Evolutionary conservation across 30 jellyfish, hydroid and myxozoan species (phyloP), one percentile per base, ranked within the genome.

Genomic region (Chrysaora quinquecirrha): DNA sequence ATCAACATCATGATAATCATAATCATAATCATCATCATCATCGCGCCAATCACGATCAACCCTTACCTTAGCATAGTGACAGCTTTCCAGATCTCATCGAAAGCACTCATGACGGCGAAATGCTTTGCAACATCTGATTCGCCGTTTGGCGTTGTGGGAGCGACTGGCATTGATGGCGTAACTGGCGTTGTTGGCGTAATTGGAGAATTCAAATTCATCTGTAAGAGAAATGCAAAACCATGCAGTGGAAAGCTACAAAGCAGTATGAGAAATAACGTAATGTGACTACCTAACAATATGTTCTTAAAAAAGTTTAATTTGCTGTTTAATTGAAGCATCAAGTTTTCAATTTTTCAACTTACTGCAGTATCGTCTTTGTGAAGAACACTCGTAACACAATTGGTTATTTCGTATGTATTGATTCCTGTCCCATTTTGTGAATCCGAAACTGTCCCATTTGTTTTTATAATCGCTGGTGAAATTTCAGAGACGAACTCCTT

Each of bases 31-130:
- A n/a, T n/a, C 16, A 16, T 16, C 58, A 43, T 43, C 9, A 16
- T 43, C 12, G 16, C 9, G 58, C 9, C 16, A 43, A 43, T 6
- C 9, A 6, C 58, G 58, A 6, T 6, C 58, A 6, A 43, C 12
- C 9, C 54, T 22, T 73, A 90, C 98, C 98, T 91, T 27, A 68
- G 73, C 29, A 72, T 75, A 1, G 89, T 84, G 19, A 91, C 98
- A 1, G 96, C 90, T 67, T 58, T 70, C 98, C 98, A 91, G 0
- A 91, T 84, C 33, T 78, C 93, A 31, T 91, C 96, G 34, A 91
- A 91, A 0, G 95, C 64, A 6, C 77, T 73, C 95, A 85, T 72
- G 6, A 91, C 98, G 0, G 31, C 76, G 27, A 46, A 67, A 69
- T 76, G 87, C 0, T 73, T 77, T 16, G 52, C 76, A 2, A 18